phyloP scores from a whole-genome alignment of 2,113 vertebrate species.

The Ascaphus truei region DNA sequence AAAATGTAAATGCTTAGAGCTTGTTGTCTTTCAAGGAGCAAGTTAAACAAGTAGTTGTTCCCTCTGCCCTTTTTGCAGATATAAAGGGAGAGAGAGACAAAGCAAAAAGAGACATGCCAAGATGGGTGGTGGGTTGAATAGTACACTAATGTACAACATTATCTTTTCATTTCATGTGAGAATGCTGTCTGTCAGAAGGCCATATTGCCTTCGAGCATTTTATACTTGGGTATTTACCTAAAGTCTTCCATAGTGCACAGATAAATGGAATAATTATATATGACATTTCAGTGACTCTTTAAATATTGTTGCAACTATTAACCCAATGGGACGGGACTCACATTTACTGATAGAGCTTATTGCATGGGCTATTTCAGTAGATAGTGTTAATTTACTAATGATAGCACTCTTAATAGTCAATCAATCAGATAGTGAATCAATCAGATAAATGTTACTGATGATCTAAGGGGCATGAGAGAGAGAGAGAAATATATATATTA shows the following conservation, averaged over 20 bases:
- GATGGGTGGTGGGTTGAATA: background rate
- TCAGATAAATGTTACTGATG: background rate
- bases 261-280: too few relatives aligned
- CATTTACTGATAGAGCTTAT: slow-evolving; percentile 3
- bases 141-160: background rate
- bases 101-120: background rate
- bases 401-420: too few relatives aligned
- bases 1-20: background rate
- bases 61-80: too few relatives aligned
- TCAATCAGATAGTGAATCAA: slow-evolving; percentile 19
- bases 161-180: background rate
- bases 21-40: background rate
- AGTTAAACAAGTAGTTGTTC: too few relatives aligned
- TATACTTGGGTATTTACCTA: background rate
- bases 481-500: background rate
- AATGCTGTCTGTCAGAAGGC: background rate
- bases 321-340: too few relatives aligned
- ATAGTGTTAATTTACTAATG: slow-evolving; percentile 12
- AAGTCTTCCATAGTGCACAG: too few relatives aligned
- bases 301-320: too few relatives aligned
- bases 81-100: background rate
- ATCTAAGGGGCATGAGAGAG: background rate
- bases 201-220: background rate
- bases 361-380: background rate
- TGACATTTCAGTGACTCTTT: too few relatives aligned